Percentiles rank a stretch among this genome's conserved stretches.
These are phyloP conservation scores for Sphyrna mokarran DNA, from an alignment of 2,113 vertebrate species.

Conservation along the genomic window DNA sequence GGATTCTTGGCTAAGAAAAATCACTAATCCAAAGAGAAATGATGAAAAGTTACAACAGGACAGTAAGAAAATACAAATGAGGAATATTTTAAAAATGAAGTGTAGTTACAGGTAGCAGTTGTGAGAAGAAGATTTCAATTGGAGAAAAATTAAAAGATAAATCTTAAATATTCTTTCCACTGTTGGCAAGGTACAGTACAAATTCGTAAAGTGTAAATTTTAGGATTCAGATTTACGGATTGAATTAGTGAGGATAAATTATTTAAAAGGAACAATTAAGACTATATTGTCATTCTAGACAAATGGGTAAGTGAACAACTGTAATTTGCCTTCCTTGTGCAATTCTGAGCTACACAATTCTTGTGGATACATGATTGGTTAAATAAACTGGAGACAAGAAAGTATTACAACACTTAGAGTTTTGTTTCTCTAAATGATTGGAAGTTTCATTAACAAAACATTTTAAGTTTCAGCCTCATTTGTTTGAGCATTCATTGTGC, in stretches of 20 bases:
- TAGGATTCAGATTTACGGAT: no score
- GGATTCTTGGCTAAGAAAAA: not conserved
- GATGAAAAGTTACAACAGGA: not conserved
- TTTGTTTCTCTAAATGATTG: not conserved
- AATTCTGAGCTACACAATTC: not conserved
- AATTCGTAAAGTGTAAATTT: not conserved
- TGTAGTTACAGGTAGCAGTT: not conserved
- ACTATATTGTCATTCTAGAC: not conserved
- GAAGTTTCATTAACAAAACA: not conserved
- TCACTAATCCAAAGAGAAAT: not conserved
- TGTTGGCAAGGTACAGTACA: not conserved
- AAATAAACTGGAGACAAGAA: not conserved
- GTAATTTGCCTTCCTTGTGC: not conserved
- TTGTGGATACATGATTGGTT: not conserved
- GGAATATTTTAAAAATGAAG: not conserved
- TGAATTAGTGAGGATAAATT: not conserved
- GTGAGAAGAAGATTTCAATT: not conserved
- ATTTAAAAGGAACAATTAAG: not conserved
- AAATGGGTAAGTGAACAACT: not conserved
- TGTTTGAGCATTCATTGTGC: not conserved
- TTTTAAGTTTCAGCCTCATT: not conserved
- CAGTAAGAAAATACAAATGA: not conserved
- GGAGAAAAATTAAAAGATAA: not conserved
- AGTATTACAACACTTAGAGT: not conserved
- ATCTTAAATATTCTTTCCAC: not conserved